Percentiles rank a stretch among this genome's conserved stretches.
Evolutionary conservation across 2,113 vertebrate genomes (phyloP).

Genomic region (Macrotis lagotis): DNA sequence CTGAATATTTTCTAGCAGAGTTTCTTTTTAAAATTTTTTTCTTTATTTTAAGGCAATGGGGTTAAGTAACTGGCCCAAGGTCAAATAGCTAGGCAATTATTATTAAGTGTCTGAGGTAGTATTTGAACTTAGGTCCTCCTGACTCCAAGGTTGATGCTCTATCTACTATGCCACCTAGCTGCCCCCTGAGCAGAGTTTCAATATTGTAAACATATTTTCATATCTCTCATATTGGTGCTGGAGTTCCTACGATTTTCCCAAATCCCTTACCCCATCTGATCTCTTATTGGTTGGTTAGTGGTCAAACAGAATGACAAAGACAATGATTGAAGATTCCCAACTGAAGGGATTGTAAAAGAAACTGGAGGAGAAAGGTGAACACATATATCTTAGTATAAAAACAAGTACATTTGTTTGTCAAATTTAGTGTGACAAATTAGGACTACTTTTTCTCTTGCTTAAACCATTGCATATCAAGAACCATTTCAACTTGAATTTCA

Average conservation of each 20-base stretch:
- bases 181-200: no score
- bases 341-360: neutral
- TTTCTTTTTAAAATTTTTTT: no score
- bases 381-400: neutral
- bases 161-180: no score
- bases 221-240: neutral
- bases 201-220: neutral
- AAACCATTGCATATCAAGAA: neutral
- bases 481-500: neutral
- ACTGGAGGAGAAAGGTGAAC: neutral
- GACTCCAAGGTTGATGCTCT: no score
- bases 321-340: neutral
- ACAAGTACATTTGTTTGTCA: neutral
- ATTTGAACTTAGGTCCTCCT: no score
- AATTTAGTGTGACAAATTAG: neutral
- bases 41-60: no score
- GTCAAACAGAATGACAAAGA: neutral
- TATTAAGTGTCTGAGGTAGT: no score
- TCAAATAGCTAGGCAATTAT: no score
- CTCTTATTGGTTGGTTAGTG: neutral
- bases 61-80: no score
- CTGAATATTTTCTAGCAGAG: neutral
- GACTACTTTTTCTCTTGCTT: neutral
- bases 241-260: neutral
- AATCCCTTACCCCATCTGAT: neutral